These are phyloP conservation scores for Helicoverpa zea DNA, from an alignment of 1,140 invertebrate genomes.

Conservation along the genomic window DNA sequence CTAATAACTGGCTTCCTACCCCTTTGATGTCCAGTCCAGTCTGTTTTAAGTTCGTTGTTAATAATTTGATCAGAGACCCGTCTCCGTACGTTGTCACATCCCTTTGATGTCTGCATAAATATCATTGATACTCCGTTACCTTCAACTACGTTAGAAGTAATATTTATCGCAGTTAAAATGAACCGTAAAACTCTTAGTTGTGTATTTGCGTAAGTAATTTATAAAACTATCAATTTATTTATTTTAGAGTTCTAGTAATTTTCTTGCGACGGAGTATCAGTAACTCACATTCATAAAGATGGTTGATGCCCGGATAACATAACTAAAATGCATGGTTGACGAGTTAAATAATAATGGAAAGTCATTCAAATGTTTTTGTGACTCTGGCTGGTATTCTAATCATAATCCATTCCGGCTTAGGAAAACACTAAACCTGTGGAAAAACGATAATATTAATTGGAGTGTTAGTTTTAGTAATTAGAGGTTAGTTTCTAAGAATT, in stretches of 20 bases:
- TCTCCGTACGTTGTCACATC: conserved; percentile 42
- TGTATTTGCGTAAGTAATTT: not conserved
- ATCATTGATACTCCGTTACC: not conserved
- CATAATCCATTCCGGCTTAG: not conserved
- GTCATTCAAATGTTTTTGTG: not conserved
- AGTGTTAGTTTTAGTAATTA: too few relatives aligned
- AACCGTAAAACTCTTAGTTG: not conserved
- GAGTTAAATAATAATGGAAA: conserved; percentile 13
- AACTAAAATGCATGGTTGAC: not conserved
- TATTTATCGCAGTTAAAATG: conserved; percentile 14
- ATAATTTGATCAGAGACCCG: conserved; percentile 58
- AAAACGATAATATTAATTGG: too few relatives aligned
- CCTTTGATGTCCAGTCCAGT: conserved; percentile 47
- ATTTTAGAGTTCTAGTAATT: not conserved
- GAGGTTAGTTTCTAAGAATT: too few relatives aligned
- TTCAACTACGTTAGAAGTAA: conserved; percentile 1
- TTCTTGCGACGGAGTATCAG: not conserved
- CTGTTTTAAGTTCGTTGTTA: conserved; percentile 52
- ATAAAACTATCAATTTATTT: conserved; percentile 2
- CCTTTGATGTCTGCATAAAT: conserved; percentile 33
- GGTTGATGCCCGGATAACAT: not conserved
- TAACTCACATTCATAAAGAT: too few relatives aligned
- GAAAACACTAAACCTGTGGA: not conserved
- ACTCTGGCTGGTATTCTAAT: not conserved
- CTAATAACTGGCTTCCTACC: conserved; percentile 42